phyloP scores from a whole-genome alignment of 2,888 invertebrate genomes.

The Heteromyza rotundicornis region DNA sequence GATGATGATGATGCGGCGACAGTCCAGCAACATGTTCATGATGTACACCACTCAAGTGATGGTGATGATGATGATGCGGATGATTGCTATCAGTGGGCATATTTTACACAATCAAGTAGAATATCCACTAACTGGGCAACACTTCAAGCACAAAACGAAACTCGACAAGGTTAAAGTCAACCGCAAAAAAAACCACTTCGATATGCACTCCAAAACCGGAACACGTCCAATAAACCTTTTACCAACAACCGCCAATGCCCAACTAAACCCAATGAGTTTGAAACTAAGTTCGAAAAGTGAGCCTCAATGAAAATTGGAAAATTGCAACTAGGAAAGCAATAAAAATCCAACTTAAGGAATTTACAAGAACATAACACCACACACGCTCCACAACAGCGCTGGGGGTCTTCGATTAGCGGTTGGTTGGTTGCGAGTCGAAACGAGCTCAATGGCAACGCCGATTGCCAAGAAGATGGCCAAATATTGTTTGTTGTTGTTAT shows the following conservation, averaged over 20 bases:
- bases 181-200: no score
- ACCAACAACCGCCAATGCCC: constrained; percentile 25
- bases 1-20: constrained; percentile 59
- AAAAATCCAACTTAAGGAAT: constrained; percentile 45
- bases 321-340: constrained; percentile 17
- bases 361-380: constrained; percentile 53
- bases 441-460: constrained; percentile 52
- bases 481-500: constrained; percentile 43
- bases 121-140: neutral
- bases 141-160: no score
- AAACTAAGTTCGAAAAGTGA: neutral
- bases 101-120: constrained; percentile 15
- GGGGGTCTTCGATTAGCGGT: neutral
- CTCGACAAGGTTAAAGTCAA: no score
- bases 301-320: neutral
- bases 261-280: neutral
- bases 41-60: constrained; percentile 45
- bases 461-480: constrained; percentile 13
- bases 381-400: neutral
- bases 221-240: constrained; percentile 28
- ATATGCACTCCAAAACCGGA: constrained; percentile 7
- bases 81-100: constrained; percentile 52
- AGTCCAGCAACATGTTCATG: constrained; percentile 43
- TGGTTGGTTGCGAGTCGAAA: constrained; percentile 36
- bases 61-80: constrained; percentile 51